Percentiles rank a stretch among this genome's conserved stretches.
Conservation (phyloP, 2,113 vertebrate species). For the Casuarius casuarius region DNA sequence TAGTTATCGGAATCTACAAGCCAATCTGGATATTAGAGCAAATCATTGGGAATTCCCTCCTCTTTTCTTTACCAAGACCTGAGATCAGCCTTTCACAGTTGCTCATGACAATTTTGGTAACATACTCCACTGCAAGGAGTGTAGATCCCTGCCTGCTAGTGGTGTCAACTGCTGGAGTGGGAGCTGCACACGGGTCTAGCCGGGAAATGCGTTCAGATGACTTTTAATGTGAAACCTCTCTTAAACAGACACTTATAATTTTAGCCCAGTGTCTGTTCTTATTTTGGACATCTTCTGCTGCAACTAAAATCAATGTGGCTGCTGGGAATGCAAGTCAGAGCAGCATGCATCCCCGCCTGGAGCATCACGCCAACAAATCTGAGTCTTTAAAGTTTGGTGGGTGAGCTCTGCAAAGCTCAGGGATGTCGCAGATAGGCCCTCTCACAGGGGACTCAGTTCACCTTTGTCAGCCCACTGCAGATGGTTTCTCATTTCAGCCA, state of each 20-base stretch:
- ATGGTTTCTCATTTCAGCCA: not conserved
- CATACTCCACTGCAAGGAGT: not conserved
- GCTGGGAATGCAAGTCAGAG: not conserved
- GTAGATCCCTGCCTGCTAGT: not conserved
- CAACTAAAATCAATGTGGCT: not conserved
- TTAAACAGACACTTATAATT: not conserved
- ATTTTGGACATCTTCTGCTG: not conserved
- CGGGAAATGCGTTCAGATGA: not conserved
- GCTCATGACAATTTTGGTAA: not conserved
- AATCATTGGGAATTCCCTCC: not conserved
- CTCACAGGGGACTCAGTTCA: not conserved
- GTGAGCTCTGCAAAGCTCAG: not conserved
- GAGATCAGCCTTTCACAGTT: not conserved
- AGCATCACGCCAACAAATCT: not conserved
- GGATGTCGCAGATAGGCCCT: not conserved
- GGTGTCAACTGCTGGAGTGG: not conserved
- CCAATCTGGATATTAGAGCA: not conserved
- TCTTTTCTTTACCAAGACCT: not conserved
- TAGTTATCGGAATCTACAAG: not conserved
- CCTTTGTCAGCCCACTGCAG: not conserved
- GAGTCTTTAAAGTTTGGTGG: not conserved
- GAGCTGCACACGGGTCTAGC: not conserved
- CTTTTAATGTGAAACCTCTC: not conserved
- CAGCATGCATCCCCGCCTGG: not conserved
- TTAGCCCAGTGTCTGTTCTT: not conserved